phyloP scores from a whole-genome alignment of 2,113 vertebrate genomes.

The Corynorhinus townsendii region DNA sequence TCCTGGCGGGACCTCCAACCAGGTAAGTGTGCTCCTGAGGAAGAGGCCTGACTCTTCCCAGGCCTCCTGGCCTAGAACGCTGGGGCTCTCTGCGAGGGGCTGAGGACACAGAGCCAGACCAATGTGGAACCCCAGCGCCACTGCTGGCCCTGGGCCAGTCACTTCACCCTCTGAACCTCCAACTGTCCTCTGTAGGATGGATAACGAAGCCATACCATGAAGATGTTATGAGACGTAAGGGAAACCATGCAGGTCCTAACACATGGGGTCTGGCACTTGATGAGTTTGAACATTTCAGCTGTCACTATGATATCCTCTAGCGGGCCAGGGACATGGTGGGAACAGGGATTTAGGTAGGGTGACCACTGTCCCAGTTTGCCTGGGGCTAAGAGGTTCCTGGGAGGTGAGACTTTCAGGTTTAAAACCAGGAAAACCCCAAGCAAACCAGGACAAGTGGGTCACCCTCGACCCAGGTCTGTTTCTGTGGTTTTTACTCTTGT shows the following conservation, averaged over 20 bases:
- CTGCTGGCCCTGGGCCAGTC: neutral
- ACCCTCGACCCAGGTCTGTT: neutral
- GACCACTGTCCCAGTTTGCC: neutral
- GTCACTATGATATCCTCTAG: neutral
- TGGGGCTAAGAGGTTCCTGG: neutral
- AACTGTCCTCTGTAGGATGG: neutral
- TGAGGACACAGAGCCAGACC: neutral
- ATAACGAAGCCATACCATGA: fast-evolving
- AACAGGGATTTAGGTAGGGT: neutral
- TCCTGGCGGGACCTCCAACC: neutral
- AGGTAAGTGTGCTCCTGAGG: neutral
- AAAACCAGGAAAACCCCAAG: neutral
- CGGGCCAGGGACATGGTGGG: fast-evolving
- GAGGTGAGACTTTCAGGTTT: neutral
- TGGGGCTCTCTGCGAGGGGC: neutral
- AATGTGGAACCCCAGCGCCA: neutral
- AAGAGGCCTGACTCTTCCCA: neutral
- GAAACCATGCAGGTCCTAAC: fast-evolving
- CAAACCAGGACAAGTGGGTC: neutral
- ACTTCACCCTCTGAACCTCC: neutral
- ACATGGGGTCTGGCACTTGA: neutral
- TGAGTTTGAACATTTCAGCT: neutral
- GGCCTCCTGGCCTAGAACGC: neutral
- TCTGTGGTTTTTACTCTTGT: neutral
- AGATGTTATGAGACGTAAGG: neutral